A percentile compares a stretch with the other conserved stretches of the same genome.
Conservation (phyloP, 1,140 invertebrate genomes). For the Hormaphis cornu region DNA sequence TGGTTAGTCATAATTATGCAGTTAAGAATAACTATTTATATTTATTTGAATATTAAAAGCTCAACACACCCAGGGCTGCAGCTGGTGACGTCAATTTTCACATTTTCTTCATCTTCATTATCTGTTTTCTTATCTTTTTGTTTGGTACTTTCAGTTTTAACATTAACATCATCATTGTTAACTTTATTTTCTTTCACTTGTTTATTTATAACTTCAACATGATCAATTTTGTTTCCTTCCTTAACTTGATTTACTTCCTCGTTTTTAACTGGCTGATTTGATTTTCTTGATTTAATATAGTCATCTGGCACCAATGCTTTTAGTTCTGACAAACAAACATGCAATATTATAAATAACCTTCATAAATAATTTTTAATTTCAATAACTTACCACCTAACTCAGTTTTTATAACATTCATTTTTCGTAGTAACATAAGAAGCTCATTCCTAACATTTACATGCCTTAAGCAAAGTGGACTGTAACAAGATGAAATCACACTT, state of each 20-base stretch:
- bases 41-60: neutral
- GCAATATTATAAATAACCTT: neutral
- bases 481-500: neutral
- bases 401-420: conserved; percentile 8
- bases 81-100: conserved; percentile 36
- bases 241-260: conserved; percentile 34
- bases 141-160: conserved; percentile 33
- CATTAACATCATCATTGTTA: conserved; percentile 30
- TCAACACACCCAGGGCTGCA: conserved; percentile 8
- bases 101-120: conserved; percentile 43
- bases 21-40: neutral
- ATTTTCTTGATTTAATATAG: neutral
- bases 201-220: conserved; percentile 15
- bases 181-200: conserved; percentile 25
- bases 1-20: neutral
- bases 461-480: conserved; percentile 18
- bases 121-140: conserved; percentile 40
- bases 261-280: neutral
- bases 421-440: neutral
- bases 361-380: neutral
- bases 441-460: conserved; percentile 16
- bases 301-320: conserved; percentile 1
- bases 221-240: conserved; percentile 30
- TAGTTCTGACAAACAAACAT: neutral
- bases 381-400: neutral